These are phyloP conservation scores for Timandra comae DNA, from an alignment of 2,888 invertebrate genomes.

Conservation along the genomic window DNA sequence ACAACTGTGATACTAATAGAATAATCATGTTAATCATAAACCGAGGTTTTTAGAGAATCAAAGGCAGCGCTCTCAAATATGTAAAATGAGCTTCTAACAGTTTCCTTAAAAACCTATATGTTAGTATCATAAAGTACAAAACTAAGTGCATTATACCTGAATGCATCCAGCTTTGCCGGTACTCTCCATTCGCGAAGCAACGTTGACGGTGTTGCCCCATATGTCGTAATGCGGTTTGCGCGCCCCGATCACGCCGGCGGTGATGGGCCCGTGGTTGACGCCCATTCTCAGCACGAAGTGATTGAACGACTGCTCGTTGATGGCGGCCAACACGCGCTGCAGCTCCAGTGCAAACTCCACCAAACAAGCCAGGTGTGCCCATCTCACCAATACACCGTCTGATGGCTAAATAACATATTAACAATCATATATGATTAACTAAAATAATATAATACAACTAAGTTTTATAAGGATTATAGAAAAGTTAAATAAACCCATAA, in stretches of 20 bases:
- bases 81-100: too few relatives aligned
- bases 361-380: constrained; percentile 89
- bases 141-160: too few relatives aligned
- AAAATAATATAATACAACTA: too few relatives aligned
- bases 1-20: too few relatives aligned
- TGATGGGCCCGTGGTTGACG: constrained; percentile 96
- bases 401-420: constrained; percentile 70
- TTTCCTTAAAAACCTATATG: too few relatives aligned
- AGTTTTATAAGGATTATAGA: too few relatives aligned
- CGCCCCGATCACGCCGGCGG: constrained; percentile 96
- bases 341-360: constrained; percentile 94
- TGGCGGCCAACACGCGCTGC: constrained; percentile 91
- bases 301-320: constrained; percentile 96
- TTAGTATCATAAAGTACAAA: too few relatives aligned
- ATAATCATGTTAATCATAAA: too few relatives aligned
- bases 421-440: background rate
- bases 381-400: constrained; percentile 83
- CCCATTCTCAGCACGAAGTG: constrained; percentile 96
- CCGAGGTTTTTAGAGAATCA: too few relatives aligned
- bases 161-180: constrained; percentile 96
- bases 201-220: constrained; percentile 98
- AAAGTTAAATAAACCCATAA: too few relatives aligned
- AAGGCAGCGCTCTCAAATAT: too few relatives aligned
- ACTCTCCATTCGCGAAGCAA: constrained; percentile 98
- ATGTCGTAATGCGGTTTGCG: constrained; percentile 97